Base-by-base conservation (phyloP, 92 coral and sea anemone genomes). In the Parazoanthus darwini region DNA sequence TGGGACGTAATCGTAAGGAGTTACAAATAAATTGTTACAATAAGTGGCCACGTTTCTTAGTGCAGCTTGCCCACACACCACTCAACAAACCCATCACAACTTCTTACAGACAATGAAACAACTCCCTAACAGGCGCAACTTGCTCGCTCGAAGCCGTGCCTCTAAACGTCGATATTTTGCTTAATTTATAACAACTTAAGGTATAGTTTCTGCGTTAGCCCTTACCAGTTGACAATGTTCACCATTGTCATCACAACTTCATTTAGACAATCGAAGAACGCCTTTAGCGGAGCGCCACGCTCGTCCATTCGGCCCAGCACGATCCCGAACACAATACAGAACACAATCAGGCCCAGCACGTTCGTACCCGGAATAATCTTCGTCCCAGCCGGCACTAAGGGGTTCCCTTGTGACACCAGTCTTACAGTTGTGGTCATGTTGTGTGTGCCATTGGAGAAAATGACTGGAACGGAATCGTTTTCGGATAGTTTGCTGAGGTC, bases 141-240 rank as follows among this genome's bases (percentile, higher is more conserved):
- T 0, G 58, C 58, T 51, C 16, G 58, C 58, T 10, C 16, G 16
- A 51, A 51, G 58, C 58, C 1, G 58, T 10, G 16, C 3, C 3
- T 51, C 58, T 10, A 51, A 51, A 51, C 16, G 58, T 51, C 3
- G 16, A 10, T 10, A 51, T 8, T 51, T 51, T 51, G 0, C 3
- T 51, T 10, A 51, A 51, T 51, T 51, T 51, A 51, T 7, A 7
- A 9, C 16, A 51, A 63, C n/a, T 63, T 63, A 22, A 7, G 4
- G 0, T 63, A 63, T 26, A 38, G 39, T 39, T 83, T 29, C 48
- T 75, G 38, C 1, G 38, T 42, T 13, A 1, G 26, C 8, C 39
- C 96, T 87, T 77, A 93, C 96, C 96, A 93, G 88, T 91, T 93
- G 54, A 93, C 90, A n/a, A 93, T 85, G 4, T 89, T 91, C 18